These are phyloP conservation scores for Trididemnum clinides DNA, from an alignment of 23 tunicate genomes.

Conservation along the genomic window DNA sequence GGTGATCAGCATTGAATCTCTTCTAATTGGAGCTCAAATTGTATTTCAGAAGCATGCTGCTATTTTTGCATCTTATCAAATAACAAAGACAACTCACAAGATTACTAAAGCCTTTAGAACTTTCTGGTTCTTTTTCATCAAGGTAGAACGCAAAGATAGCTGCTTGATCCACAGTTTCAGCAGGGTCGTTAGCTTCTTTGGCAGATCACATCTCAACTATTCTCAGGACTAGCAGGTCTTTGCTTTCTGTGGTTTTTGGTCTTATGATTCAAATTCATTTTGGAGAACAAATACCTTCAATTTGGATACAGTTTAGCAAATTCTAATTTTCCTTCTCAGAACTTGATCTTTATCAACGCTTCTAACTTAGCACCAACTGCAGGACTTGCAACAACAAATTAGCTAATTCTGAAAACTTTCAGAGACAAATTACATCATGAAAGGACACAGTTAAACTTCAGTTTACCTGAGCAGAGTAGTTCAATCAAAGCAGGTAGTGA, in stretches of 20 bases:
- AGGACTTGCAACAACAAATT: too few relatives aligned
- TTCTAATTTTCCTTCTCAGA: background rate
- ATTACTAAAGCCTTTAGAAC: background rate
- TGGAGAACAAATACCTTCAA: background rate
- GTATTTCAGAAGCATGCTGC: background rate
- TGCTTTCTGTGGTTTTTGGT: background rate
- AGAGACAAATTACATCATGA: too few relatives aligned
- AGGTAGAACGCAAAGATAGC: background rate
- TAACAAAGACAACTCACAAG: background rate
- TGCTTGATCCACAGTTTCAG: background rate
- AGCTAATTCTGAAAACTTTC: too few relatives aligned
- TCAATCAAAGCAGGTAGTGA: too few relatives aligned
- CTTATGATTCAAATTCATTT: background rate
- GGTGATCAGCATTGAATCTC: background rate
- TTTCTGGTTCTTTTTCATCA: background rate
- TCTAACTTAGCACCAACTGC: too few relatives aligned
- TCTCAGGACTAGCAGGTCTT: background rate
- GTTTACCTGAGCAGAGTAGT: too few relatives aligned
- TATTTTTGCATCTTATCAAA: background rate
- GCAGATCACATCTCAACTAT: background rate
- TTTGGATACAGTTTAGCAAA: background rate
- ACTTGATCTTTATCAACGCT: background rate
- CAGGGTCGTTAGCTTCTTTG: background rate
- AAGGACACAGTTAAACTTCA: too few relatives aligned
- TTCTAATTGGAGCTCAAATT: background rate